Evolutionary conservation across 1,140 invertebrate genomes (phyloP), one percentile per base, ranked within the genome.

Genomic region (Lepidurus couesii): DNA sequence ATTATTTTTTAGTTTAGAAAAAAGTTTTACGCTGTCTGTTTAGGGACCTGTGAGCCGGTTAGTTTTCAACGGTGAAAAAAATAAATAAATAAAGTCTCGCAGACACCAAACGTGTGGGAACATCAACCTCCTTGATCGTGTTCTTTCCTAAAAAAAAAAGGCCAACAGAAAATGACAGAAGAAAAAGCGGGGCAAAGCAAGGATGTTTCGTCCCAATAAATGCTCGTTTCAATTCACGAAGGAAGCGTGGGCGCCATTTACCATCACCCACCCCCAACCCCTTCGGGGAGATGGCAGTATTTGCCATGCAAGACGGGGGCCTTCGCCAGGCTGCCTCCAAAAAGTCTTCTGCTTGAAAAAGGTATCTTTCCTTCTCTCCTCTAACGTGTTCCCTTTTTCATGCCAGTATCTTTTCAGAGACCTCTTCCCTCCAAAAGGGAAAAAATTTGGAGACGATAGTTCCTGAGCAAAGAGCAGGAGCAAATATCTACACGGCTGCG

Each of bases 201-300:
- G 53, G 16, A 16, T 65, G 53, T 65, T 65, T 65, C 53, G 53
- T 65, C 21, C 53, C 53, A 21, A 65, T 65, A 65, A 65, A 65
- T 65, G 53, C 53, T 65, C 53, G 8, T 65, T 65, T 65, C 53
- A 65, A 65, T 65, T 65, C 53, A 65, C 53, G 53, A 65, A 65
- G 53, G 53, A 16, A 65, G 53, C n/a, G 13, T 65, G 6, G 53
- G 53, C 53, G 9, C 53, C 21, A 5, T 13, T 65, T 65, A 7
- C 53, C 21, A 10, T 65, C 6, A 10, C n/a, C 53, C n/a, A 4
- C 13, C 7, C 9, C 7, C 53, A n/a, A 10, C 53, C 53, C 4
- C 6, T 65, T 9, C 53, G 21, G 3, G 53, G 53, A 65, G 8
- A 65, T 65, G 53, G 53, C 53, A 65, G 16, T 65, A 65, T 65